Conservation (phyloP, 2,888 invertebrate genomes). For the Deilephila porcellus region DNA sequence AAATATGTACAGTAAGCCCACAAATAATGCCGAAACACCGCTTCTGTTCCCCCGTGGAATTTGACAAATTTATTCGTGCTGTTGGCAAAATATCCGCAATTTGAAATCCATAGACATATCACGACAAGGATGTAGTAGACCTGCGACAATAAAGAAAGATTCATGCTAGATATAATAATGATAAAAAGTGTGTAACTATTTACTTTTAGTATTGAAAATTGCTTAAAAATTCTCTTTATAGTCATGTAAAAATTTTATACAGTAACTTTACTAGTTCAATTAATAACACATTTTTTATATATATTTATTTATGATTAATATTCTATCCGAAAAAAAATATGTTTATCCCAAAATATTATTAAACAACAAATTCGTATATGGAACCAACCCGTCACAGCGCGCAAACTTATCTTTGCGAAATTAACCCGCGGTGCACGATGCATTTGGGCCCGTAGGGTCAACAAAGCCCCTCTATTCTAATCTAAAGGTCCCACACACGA, state of each 20-base stretch:
- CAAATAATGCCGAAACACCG: constrained; percentile 29
- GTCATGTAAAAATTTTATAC: too few relatives aligned
- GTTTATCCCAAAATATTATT: not conserved
- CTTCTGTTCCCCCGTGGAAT: constrained; percentile 17
- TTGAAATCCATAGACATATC: too few relatives aligned
- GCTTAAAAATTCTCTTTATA: too few relatives aligned
- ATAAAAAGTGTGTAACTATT: too few relatives aligned
- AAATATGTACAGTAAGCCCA: constrained; percentile 26
- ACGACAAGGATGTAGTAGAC: too few relatives aligned
- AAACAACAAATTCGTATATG: not conserved
- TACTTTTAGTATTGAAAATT: too few relatives aligned
- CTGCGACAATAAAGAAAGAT: too few relatives aligned
- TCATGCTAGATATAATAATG: too few relatives aligned
- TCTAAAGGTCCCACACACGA: constrained; percentile 56
- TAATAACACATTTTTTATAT: too few relatives aligned
- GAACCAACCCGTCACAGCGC: not conserved
- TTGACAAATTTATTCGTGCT: constrained; percentile 11
- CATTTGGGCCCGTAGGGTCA: constrained; percentile 23
- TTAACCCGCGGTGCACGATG: constrained; percentile 3
- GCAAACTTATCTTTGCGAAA: constrained; percentile 5
- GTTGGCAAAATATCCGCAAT: not conserved
- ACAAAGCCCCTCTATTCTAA: constrained; percentile 46
- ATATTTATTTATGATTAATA: too few relatives aligned
- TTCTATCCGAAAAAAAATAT: not conserved
- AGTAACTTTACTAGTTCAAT: too few relatives aligned